A percentile compares a stretch with the other conserved stretches of the same genome.
These are phyloP conservation scores for Lagenorhynchus albirostris DNA, from an alignment of 2,113 vertebrate genomes.

Conservation along the genomic window DNA sequence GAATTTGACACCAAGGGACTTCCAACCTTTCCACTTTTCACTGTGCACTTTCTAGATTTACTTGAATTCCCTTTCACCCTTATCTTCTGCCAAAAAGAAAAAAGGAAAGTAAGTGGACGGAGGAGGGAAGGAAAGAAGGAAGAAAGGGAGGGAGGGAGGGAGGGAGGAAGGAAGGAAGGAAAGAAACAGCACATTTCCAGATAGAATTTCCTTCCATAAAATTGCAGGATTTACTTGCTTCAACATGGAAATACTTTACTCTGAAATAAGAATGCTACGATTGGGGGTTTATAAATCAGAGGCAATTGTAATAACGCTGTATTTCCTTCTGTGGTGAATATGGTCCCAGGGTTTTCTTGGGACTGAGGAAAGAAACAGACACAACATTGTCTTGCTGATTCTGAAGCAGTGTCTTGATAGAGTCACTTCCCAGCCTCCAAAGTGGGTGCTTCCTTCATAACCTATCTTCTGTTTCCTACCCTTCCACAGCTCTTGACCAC, in stretches of 20 bases:
- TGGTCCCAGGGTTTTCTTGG: background rate
- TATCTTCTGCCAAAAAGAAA: background rate
- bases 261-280: background rate
- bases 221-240: background rate
- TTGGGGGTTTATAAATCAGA: background rate
- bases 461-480: background rate
- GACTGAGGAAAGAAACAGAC: background rate
- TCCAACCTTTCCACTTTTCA: background rate
- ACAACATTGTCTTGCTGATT: background rate
- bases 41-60: background rate
- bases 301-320: too few relatives aligned
- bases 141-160: background rate
- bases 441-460: background rate
- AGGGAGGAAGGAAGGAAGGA: background rate
- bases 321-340: background rate
- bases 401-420: background rate
- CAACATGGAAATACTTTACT: background rate
- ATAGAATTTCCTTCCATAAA: background rate
- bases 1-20: background rate
- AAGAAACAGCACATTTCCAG: too few relatives aligned
- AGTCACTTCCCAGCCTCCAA: background rate
- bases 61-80: background rate
- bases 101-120: accelerated
- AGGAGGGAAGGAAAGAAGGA: background rate
- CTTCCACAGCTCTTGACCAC: background rate